phyloP scores from a whole-genome alignment of 2,888 invertebrate genomes.

The Mesodorylaimus sp. region DNA sequence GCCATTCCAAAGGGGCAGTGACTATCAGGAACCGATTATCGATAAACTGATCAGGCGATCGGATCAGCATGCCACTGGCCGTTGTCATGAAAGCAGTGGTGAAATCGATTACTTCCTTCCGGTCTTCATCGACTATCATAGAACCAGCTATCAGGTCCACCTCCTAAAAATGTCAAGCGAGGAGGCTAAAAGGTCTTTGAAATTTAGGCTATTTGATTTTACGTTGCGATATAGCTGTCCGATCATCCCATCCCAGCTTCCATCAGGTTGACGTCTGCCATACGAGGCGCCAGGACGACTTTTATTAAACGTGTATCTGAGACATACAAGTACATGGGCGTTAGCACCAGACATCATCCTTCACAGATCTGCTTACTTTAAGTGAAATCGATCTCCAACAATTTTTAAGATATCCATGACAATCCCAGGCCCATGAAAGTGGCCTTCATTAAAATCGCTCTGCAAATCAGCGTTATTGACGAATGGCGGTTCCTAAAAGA shows the following conservation, averaged over 20 bases:
- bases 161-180: not conserved
- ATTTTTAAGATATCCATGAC: not conserved
- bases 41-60: not conserved
- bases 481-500: not conserved
- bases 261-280: too few species aligned
- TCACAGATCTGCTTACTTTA: not conserved
- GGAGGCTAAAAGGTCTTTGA: not conserved
- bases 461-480: not conserved
- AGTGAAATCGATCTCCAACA: not conserved
- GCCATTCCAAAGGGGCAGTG: constrained; percentile 23
- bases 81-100: not conserved
- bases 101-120: not conserved
- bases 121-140: not conserved
- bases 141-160: not conserved
- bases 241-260: not conserved
- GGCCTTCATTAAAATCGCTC: not conserved
- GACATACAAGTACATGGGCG: too few species aligned
- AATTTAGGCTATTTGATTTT: not conserved
- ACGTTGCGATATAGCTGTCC: not conserved
- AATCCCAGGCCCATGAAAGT: not conserved
- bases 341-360: too few species aligned
- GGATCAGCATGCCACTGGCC: not conserved
- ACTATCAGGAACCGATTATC: constrained; percentile 19
- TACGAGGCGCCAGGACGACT: too few species aligned
- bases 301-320: too few species aligned